phyloP scores from a whole-genome alignment of 2,888 invertebrate genomes.

The Trilocha varians region DNA sequence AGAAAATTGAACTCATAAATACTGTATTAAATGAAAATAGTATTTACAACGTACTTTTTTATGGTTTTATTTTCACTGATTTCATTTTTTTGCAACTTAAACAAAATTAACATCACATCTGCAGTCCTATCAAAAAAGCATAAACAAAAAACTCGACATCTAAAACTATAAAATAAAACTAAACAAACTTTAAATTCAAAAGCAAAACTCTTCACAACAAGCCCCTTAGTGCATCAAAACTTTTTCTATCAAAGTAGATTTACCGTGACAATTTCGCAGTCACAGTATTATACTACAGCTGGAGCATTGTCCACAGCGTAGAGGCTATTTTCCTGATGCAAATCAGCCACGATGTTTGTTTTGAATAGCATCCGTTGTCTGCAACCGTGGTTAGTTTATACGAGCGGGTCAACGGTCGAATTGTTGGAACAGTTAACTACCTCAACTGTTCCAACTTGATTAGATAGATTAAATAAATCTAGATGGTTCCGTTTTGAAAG shows the following conservation, averaged over 20 bases:
- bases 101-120: too few species aligned
- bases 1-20: too few species aligned
- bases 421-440: background rate
- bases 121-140: too few species aligned
- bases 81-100: too few species aligned
- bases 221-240: slow-evolving; percentile 25
- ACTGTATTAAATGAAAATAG: too few species aligned
- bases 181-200: slow-evolving; percentile 13
- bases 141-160: too few species aligned
- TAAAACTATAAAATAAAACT: background rate
- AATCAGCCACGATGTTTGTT: slow-evolving; percentile 30
- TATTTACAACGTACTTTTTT: too few species aligned
- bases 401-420: background rate
- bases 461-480: background rate
- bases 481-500: background rate
- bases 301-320: slow-evolving; percentile 17
- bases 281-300: slow-evolving; percentile 24
- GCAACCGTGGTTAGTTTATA: slow-evolving; percentile 24
- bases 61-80: too few species aligned
- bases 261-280: slow-evolving; percentile 44
- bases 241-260: slow-evolving; percentile 55
- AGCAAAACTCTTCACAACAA: background rate
- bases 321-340: slow-evolving; percentile 26
- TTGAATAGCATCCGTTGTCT: slow-evolving; percentile 26
- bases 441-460: background rate